Base-by-base conservation (phyloP, 2,888 invertebrate species). In the Parochlus steinenii region DNA sequence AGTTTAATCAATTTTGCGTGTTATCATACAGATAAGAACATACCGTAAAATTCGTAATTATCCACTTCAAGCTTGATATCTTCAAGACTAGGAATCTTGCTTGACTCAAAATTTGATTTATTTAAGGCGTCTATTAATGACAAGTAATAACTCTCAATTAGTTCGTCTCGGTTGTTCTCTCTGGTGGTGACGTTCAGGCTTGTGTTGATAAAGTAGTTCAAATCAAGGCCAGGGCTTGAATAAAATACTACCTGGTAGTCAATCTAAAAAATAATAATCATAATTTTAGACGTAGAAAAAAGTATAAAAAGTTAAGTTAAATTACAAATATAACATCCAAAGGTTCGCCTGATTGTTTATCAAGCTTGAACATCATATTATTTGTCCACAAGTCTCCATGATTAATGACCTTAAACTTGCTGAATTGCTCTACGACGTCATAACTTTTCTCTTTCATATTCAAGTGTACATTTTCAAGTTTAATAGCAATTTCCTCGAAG, bases 351-450 rank as follows among this genome's bases (percentile, higher is more conserved):
- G n/a, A n/a, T 37, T 51, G 45, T 11, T 51, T 43, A 39, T 56
- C 44, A 40, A 65, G 60, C 43, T 59, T 58, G 40, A 65, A 65
- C 44, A 66, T 54, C 45, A 66, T 56, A 42, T 66, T 66, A 41
- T 65, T 65, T 1, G 60, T 51, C 65, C 65, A 66, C 5, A 65
- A 47, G 46, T 66, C 66, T 3, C 65, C 65, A 39, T 66, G 66
- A 42, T 64, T 64, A 8, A 66, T 50, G 10, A 65, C 65, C 32
- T 58, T 56, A 29, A 54, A 55, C 3, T 37, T 41, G 49, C n/a
- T n/a, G n/a, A n/a, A n/a, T n/a, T n/a, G n/a, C n/a, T n/a, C n/a
- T n/a, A n/a, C n/a, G n/a, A n/a, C n/a, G n/a, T n/a, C n/a, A n/a
- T n/a, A n/a, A n/a, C n/a, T n/a, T n/a, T n/a, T n/a, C n/a, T n/a